Evolutionary conservation across 2,113 vertebrate species (phyloP), one percentile per base, ranked within the genome.

Genomic region (Dipodomys spectabilis): DNA sequence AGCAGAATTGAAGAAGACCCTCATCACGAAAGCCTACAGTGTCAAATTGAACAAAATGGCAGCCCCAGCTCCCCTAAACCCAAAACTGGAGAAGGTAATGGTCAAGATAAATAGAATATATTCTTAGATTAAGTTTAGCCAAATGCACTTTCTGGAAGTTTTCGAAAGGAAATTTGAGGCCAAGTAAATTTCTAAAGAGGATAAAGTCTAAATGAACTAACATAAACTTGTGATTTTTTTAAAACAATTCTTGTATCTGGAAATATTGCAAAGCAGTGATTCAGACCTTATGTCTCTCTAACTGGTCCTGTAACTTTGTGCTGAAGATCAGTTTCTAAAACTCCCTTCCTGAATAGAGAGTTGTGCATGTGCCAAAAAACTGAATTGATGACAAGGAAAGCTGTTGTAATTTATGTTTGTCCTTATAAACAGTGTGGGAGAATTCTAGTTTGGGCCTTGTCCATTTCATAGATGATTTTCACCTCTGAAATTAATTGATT

Each of bases 11-110:
- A 98, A 49, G 98, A 98, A 88, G 98, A 98, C 83, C 78, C 92
- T 28, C 97, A 92, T 67, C 97, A 85, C 27, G 98, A 98, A 65
- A 96, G 91, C 18, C 73, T 95, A 45, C 90, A 93, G 0, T 82
- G 90, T 13, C 97, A 96, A 35, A 89, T 95, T 71, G 97, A 97
- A 86, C 96, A 57, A 92, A 97, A 97, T 82, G 92, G 90, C 86
- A 96, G 90, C 75, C 94, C 96, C 39, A 65, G 75, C 87, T 64
- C 94, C 93, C 53, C 92, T 45, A 97, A 96, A 91, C 44, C 95
- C 87, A 96, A 4, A 65, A 98, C 93, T 92, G 97, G 93, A 97
- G 98, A 98, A 4, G 98, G 98, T 98, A 98, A 97, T 45, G 30
- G 35, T 49, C 9, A 11, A 18, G 67, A 62, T 10, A 30, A 67